These are phyloP conservation scores for Macrosoma leucophasiata DNA, from an alignment of 2,888 invertebrate species.

Conservation along the genomic window DNA sequence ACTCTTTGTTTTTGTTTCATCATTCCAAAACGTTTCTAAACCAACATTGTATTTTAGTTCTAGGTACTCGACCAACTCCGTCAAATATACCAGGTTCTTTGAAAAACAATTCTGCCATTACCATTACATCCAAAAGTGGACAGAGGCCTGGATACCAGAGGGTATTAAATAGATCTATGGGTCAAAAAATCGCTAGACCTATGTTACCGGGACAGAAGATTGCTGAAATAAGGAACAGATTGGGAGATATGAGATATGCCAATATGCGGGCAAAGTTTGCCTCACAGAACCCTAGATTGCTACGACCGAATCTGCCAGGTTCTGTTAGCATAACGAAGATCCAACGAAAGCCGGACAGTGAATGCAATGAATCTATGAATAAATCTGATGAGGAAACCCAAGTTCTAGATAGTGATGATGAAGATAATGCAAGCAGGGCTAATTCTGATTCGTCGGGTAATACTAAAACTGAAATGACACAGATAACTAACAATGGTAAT, in stretches of 20 bases:
- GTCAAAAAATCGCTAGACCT: conserved; percentile 49
- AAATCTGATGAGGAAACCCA: conserved; percentile 62
- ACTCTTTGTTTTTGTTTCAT: conserved; percentile 2
- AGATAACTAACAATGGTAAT: conserved; percentile 3
- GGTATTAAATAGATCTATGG: conserved; percentile 48
- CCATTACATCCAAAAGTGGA: conserved; percentile 71
- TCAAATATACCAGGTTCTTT: conserved; percentile 66
- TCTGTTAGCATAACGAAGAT: conserved; percentile 65
- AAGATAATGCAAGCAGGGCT: conserved; percentile 33
- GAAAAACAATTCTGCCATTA: conserved; percentile 77
- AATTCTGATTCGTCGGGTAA: conserved; percentile 29
- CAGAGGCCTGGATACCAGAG: conserved; percentile 55
- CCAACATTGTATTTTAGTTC: conserved; percentile 38
- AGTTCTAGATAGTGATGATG: conserved; percentile 62
- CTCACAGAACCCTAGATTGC: conserved; percentile 40
- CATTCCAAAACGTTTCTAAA: not conserved
- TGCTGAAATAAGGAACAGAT: conserved; percentile 54
- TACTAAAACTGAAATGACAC: conserved; percentile 17
- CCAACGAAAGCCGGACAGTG: conserved; percentile 39
- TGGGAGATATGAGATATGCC: conserved; percentile 51
- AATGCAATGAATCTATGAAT: conserved; percentile 34
- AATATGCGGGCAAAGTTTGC: conserved; percentile 50
- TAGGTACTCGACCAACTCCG: conserved; percentile 51
- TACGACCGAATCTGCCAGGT: conserved; percentile 54
- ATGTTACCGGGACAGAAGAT: conserved; percentile 59